Conservation (phyloP, 1,140 invertebrate species). For the Holotrichia oblita region DNA sequence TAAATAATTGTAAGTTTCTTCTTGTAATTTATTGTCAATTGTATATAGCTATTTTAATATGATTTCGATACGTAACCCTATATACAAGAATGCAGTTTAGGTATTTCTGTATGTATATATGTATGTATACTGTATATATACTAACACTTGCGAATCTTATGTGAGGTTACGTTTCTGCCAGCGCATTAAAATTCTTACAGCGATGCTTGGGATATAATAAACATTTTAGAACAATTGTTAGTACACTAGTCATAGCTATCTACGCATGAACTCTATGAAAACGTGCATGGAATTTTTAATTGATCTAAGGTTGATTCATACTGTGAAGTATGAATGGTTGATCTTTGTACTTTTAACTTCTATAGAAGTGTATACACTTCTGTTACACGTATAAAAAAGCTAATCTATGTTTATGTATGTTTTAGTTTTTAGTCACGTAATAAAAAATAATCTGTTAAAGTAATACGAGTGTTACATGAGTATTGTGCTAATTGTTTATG, state of each 20-base stretch:
- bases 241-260: neutral
- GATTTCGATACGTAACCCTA: neutral
- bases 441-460: too few species aligned
- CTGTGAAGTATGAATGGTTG: neutral
- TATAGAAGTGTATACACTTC: too few species aligned
- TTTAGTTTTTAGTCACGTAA: too few species aligned
- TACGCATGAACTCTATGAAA: constrained; percentile 21
- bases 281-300: neutral
- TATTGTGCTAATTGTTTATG: too few species aligned
- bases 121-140: too few species aligned
- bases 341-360: too few species aligned
- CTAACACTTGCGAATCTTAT: neutral
- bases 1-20: constrained; percentile 16
- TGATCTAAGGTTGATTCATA: neutral
- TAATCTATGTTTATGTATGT: too few species aligned
- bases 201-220: neutral
- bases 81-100: neutral
- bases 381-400: too few species aligned
- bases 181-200: constrained; percentile 7
- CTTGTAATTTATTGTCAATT: neutral
- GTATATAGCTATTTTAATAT: neutral
- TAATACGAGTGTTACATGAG: too few species aligned
- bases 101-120: too few species aligned
- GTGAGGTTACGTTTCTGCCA: neutral
- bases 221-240: constrained; percentile 15